phyloP scores from a whole-genome alignment of 2,888 invertebrate genomes.

The Lepidochitona cinerea region DNA sequence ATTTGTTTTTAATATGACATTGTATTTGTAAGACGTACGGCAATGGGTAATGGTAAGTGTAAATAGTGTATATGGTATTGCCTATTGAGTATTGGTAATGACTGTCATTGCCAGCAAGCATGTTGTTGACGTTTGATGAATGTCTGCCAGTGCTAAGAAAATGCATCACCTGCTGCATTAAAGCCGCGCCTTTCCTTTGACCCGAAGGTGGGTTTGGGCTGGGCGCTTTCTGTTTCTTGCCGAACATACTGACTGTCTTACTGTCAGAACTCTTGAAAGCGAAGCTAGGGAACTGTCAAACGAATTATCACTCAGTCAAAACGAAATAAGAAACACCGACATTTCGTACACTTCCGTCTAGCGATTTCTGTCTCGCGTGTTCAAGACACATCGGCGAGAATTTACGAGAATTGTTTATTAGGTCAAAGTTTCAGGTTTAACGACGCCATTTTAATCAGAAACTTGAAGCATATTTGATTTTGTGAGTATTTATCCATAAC shows the following conservation, averaged over 20 bases:
- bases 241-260: neutral
- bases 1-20: too few species aligned
- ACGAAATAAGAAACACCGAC: neutral
- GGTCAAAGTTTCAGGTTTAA: neutral
- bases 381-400: neutral
- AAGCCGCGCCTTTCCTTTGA: neutral
- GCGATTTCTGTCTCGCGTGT: neutral
- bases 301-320: neutral
- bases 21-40: too few species aligned
- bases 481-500: too few species aligned
- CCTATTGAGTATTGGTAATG: too few species aligned
- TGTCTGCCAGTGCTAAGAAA: too few species aligned
- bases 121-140: too few species aligned
- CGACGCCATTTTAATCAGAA: conserved; percentile 1
- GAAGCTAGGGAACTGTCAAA: neutral
- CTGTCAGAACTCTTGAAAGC: too few species aligned
- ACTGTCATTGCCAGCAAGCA: too few species aligned
- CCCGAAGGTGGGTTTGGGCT: neutral
- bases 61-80: too few species aligned
- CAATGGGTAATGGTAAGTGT: too few species aligned
- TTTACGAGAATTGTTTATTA: neutral
- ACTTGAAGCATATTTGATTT: neutral
- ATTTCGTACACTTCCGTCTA: neutral
- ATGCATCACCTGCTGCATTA: conserved; percentile 2
- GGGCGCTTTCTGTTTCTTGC: neutral